Conservation (phyloP, 2,113 vertebrate genomes). For the Passer montanus region DNA sequence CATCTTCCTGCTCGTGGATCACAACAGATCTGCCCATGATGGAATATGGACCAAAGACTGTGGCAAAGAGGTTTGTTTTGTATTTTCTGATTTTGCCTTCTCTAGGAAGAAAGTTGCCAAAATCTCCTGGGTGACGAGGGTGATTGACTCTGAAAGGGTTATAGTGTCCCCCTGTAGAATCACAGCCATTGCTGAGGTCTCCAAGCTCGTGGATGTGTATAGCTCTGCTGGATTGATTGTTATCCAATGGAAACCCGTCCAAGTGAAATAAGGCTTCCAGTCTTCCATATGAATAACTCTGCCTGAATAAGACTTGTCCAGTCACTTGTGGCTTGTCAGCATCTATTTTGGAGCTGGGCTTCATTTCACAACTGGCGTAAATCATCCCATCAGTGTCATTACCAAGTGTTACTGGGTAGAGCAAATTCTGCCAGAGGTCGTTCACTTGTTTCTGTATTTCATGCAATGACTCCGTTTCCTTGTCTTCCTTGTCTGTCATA, state of each 20-base stretch:
- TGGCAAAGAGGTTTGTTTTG: constrained; percentile 66
- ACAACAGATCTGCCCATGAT: constrained; percentile 87
- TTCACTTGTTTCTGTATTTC: constrained; percentile 67
- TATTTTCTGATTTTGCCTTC: constrained; percentile 75
- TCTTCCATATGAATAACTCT: constrained; percentile 67
- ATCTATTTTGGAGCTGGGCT: constrained; percentile 76
- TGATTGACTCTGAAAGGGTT: constrained; percentile 82
- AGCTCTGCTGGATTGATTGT: constrained; percentile 67
- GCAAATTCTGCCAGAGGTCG: constrained; percentile 62
- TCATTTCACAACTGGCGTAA: constrained; percentile 81
- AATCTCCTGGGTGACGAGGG: constrained; percentile 91
- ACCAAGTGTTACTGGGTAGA: background rate
- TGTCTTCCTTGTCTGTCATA: background rate
- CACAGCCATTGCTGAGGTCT: constrained; percentile 84
- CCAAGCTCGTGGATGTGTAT: constrained; percentile 92
- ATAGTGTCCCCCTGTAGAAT: constrained; percentile 86
- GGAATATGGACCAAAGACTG: constrained; percentile 77
- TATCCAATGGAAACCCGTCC: constrained; percentile 74
- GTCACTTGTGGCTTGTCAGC: constrained; percentile 74
- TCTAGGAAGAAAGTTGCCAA: constrained; percentile 85
- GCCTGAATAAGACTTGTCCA: constrained; percentile 83
- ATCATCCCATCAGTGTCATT: constrained; percentile 30
- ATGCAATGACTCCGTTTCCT: background rate
- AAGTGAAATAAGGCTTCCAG: constrained; percentile 79
- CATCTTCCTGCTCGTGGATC: constrained; percentile 86